A percentile compares a stretch with the other conserved stretches of the same genome.
Conservation (phyloP, 2,113 vertebrate species). For the Leptodactylus fuscus region DNA sequence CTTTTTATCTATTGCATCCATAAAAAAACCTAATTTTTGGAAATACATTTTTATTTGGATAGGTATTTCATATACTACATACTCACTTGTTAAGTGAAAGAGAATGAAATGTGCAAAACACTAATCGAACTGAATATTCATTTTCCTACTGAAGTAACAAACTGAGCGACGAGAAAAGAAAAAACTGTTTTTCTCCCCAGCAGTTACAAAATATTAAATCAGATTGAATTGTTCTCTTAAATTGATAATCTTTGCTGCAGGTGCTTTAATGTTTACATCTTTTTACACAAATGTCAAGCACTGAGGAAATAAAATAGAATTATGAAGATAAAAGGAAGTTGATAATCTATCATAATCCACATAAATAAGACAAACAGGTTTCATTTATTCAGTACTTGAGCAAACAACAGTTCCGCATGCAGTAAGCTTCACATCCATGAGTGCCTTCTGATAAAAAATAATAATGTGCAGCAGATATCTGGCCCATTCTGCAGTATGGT, state of each 20-base stretch:
- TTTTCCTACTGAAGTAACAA: slow-evolving; percentile 4
- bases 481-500: not conserved
- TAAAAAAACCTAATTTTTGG: not conserved
- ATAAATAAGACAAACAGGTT: slow-evolving; percentile 45
- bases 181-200: not conserved
- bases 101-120: not conserved
- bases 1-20: not conserved
- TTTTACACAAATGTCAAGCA: slow-evolving; percentile 46
- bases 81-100: not conserved
- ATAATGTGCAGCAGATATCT: slow-evolving; percentile 4
- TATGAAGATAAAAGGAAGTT: slow-evolving; percentile 40
- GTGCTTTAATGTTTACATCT: slow-evolving; percentile 11
- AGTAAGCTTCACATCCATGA: slow-evolving; percentile 20
- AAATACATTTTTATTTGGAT: not conserved
- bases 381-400: slow-evolving; percentile 39
- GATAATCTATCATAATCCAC: slow-evolving; percentile 40
- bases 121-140: not conserved
- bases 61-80: not conserved
- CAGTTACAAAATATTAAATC: slow-evolving; percentile 32
- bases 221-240: slow-evolving; percentile 34
- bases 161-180: not conserved
- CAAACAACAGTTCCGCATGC: slow-evolving; percentile 23
- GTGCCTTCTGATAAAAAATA: slow-evolving; percentile 9
- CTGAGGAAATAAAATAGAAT: slow-evolving; percentile 44
- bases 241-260: slow-evolving; percentile 41